Conservation (phyloP, 2,888 invertebrate species). For the Hybos culiciformis region DNA sequence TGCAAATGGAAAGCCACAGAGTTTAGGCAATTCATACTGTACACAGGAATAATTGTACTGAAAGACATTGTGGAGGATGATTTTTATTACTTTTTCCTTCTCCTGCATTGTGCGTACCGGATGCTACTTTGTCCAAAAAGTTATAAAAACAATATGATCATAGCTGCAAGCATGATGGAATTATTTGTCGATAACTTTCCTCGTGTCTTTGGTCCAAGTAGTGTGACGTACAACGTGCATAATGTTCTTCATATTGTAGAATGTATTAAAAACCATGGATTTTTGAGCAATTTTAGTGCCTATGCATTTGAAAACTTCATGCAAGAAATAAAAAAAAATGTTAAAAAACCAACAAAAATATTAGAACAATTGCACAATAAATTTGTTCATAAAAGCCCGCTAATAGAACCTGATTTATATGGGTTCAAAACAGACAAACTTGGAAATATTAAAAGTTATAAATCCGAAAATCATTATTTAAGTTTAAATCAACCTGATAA, state of each 20-base stretch:
- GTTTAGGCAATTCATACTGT: constrained; percentile 10
- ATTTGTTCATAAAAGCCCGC: no score
- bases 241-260: constrained; percentile 11
- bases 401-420: no score
- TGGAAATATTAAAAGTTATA: no score
- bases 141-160: constrained; percentile 6
- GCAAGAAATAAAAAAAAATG: constrained; percentile 13
- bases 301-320: constrained; percentile 13
- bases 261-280: constrained; percentile 9
- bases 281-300: constrained; percentile 11
- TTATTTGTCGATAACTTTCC: constrained; percentile 12
- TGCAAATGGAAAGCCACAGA: constrained; percentile 13
- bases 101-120: constrained; percentile 7
- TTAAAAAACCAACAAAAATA: no score
- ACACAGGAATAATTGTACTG: constrained; percentile 13
- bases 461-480: no score
- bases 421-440: no score
- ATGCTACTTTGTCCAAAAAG: constrained; percentile 4
- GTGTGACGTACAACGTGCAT: constrained; percentile 12
- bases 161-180: constrained; percentile 10
- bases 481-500: no score
- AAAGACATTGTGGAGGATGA: constrained; percentile 13
- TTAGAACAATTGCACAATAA: no score
- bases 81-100: constrained; percentile 9
- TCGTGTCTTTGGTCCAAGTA: constrained; percentile 10